A percentile compares a stretch with the other conserved stretches of the same genome.
These are phyloP conservation scores for Parasteatoda lunata DNA, from an alignment of 2,888 invertebrate genomes.

Conservation along the genomic window DNA sequence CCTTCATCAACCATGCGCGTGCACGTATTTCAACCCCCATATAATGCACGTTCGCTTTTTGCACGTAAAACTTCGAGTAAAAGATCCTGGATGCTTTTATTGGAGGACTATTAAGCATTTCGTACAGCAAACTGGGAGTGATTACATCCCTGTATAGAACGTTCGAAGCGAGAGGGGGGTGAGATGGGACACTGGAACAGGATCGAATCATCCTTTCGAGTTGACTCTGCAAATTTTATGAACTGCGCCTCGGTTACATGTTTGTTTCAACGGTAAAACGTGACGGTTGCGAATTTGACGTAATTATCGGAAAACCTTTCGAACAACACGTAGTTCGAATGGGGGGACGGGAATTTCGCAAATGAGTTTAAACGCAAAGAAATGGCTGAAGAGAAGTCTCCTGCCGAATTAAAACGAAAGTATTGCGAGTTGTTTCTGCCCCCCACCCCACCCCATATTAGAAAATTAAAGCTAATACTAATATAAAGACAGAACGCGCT, in stretches of 20 bases:
- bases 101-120: conserved; percentile 60
- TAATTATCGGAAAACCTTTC: conserved; percentile 59
- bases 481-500: conserved; percentile 52
- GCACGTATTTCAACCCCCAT: conserved; percentile 41
- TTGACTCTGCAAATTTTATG: conserved; percentile 68
- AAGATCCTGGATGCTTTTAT: conserved; percentile 26
- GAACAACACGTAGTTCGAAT: conserved; percentile 49
- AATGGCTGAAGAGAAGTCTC: conserved; percentile 25
- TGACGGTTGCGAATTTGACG: conserved; percentile 59
- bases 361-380: conserved; percentile 60
- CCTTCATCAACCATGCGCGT: conserved; percentile 56
- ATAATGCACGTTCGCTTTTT: conserved; percentile 44
- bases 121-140: conserved; percentile 42
- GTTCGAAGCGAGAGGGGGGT: conserved; percentile 3
- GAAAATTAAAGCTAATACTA: conserved; percentile 66
- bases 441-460: neutral
- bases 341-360: conserved; percentile 28
- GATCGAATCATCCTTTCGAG: conserved; percentile 31
- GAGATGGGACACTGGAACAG: conserved; percentile 2
- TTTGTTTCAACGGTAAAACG: conserved; percentile 29
- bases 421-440: conserved; percentile 11
- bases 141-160: conserved; percentile 35
- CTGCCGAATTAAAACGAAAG: conserved; percentile 65
- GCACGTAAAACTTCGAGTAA: conserved; percentile 50
- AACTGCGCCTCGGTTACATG: conserved; percentile 19